These are phyloP conservation scores for Colaptes auratus DNA, from an alignment of 2,113 vertebrate genomes.

Conservation along the genomic window DNA sequence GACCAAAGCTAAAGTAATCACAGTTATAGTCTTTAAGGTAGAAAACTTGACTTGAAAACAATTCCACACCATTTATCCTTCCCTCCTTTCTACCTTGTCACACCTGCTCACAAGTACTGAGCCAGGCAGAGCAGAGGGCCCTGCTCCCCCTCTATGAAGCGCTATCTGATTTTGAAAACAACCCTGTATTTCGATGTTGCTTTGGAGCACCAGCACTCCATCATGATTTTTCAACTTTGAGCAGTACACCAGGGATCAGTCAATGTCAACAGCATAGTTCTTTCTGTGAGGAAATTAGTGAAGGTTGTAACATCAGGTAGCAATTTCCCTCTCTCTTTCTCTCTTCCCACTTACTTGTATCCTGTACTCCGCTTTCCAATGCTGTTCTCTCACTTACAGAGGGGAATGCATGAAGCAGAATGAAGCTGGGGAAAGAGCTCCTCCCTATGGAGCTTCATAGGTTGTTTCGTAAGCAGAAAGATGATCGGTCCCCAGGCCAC, in stretches of 20 bases:
- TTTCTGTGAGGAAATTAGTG: neutral
- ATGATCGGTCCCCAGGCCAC: neutral
- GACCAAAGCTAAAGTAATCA: neutral
- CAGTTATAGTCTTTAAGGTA: neutral
- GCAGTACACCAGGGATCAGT: neutral
- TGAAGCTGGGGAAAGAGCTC: neutral
- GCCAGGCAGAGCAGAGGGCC: neutral
- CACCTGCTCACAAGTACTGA: neutral
- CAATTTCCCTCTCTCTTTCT: no score
- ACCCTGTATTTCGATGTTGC: neutral
- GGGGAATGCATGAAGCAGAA: neutral
- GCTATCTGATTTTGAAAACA: neutral
- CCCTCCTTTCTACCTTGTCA: neutral
- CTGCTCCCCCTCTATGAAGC: neutral
- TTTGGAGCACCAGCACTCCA: neutral
- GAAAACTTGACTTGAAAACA: neutral
- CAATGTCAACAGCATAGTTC: neutral
- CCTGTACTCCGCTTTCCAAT: neutral
- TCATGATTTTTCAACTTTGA: neutral
- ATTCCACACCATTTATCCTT: neutral
- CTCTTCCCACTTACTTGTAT: neutral
- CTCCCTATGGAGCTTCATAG: neutral
- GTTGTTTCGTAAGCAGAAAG: neutral
- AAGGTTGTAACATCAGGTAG: neutral
- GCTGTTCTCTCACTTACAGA: neutral